Evolutionary conservation across 53 echinoderm and acorn worm genomes (phyloP).

Genomic region (Actinopyga echinites): DNA sequence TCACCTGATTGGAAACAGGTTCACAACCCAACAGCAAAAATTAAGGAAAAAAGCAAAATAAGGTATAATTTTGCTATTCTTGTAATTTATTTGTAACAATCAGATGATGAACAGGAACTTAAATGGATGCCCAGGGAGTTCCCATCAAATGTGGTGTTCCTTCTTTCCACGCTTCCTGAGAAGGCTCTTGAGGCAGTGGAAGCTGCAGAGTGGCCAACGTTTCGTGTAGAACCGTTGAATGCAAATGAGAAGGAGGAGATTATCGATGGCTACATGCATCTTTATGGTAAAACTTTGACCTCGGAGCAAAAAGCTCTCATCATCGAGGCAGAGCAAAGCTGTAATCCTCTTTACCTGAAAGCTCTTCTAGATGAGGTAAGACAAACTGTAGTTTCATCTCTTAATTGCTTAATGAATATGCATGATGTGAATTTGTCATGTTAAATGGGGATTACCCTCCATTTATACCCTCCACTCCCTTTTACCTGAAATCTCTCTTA

Average conservation of each 20-base stretch:
- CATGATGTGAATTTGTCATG: no score
- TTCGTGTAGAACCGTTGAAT: slow-evolving; percentile 63
- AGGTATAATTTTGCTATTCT: no score
- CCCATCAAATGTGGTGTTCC: slow-evolving; percentile 69
- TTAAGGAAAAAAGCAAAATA: no score
- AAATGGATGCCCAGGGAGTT: slow-evolving; percentile 71
- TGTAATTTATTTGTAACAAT: neutral
- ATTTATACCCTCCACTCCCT: no score
- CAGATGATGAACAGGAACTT: slow-evolving; percentile 86
- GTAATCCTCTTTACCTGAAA: slow-evolving; percentile 87
- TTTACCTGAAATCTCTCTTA: no score
- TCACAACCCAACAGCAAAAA: no score
- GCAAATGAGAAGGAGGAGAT: slow-evolving; percentile 68
- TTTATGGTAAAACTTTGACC: slow-evolving; percentile 85
- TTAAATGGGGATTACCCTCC: no score
- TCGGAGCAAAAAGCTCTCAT: slow-evolving; percentile 76
- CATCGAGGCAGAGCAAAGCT: slow-evolving; percentile 71
- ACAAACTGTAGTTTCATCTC: neutral
- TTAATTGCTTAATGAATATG: neutral
- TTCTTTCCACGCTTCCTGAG: slow-evolving; percentile 85
- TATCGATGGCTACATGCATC: slow-evolving; percentile 79
- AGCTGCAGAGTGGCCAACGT: slow-evolving; percentile 68
- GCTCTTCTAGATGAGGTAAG: slow-evolving; percentile 87
- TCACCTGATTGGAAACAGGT: no score
- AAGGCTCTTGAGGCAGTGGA: slow-evolving; percentile 76